Evolutionary conservation across 2,797 vertebrate species (phyloP), one percentile per base, ranked within the genome.

Genomic region (Rhabdomys pumilio): DNA sequence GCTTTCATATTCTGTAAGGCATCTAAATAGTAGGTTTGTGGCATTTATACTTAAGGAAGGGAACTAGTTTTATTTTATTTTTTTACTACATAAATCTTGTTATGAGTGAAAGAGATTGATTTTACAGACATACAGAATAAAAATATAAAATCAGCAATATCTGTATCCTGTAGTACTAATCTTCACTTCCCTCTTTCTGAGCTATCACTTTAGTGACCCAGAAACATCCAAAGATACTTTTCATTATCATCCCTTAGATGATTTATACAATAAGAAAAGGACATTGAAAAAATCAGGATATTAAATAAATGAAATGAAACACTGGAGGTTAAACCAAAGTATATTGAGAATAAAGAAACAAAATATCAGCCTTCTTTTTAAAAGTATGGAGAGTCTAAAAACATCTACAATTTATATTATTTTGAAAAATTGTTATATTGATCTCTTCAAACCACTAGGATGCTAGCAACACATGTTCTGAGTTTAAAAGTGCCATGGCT

Each of bases 81-180:
- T 84, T 94, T 84, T 93, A 22, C 1, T 90, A 17, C 8, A 53
- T 10, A 50, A 47, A 38, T 65, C 8, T 89, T 93, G 41, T 31
- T 20, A 72, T 11, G 9, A 1, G 6, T 50, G 26, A 26, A 19
- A 72, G 55, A 31, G 24, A 80, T 85, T 9, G 14, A 80, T 50
- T 90, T 6, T 65, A 65, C 50, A 59, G 2, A 34, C 13, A 34
- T 3, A 38, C 3, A 53, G 0, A 34, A 1, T 19, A 61, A 86
- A 38, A 53, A 72, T 92, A 91, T 50, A 96, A 73, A 88, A 22
- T 93, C 31, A 93, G 31, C 10, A 44, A 29, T 67, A 82, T 63
- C 29, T 63, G 1, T 63, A 79, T 85, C 76, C 63, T 72, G 61
- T 17, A 63, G 26, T 12, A 59, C 44, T 81, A 57, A 85, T 59